These are phyloP conservation scores for Dendrolimus pini DNA, from an alignment of 2,888 invertebrate genomes.

Conservation along the genomic window DNA sequence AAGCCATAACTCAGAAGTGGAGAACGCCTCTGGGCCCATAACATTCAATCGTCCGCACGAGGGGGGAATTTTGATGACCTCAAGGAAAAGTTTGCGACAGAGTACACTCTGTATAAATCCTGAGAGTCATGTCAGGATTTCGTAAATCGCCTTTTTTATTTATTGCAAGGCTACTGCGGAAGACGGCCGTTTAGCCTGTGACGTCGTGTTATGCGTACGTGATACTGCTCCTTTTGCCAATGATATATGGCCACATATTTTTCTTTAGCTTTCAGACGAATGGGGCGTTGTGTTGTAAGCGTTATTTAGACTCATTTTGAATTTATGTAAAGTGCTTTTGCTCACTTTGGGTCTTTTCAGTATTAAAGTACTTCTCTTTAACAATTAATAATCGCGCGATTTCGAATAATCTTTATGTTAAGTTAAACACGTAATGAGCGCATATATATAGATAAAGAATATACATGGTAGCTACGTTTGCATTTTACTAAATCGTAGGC, in stretches of 20 bases:
- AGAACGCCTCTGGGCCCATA: constrained; percentile 67
- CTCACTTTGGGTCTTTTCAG: neutral
- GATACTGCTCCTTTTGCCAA: constrained; percentile 36
- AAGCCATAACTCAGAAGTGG: constrained; percentile 62
- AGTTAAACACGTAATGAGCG: too few species aligned
- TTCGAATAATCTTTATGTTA: too few species aligned
- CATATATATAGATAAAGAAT: too few species aligned
- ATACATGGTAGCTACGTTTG: too few species aligned
- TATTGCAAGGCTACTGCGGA: constrained; percentile 56
- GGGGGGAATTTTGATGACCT: constrained; percentile 71
- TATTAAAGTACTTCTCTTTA: too few species aligned
- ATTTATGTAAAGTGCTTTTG: neutral
- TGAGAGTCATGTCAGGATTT: constrained; percentile 69
- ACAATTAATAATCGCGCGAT: too few species aligned
- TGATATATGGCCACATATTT: constrained; percentile 24
- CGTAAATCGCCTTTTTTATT: constrained; percentile 71
- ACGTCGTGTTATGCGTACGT: constrained; percentile 51
- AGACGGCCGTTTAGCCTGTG: constrained; percentile 56
- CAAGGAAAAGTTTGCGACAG: constrained; percentile 64
- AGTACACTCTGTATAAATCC: constrained; percentile 69
- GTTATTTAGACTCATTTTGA: neutral
- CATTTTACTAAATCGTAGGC: too few species aligned
- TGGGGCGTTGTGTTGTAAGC: neutral
- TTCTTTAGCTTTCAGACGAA: constrained; percentile 1
- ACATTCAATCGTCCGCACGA: constrained; percentile 72